These are phyloP conservation scores for Phrynocephalus guinanensis DNA, from an alignment of 2,797 vertebrate genomes.

Conservation along the genomic window DNA sequence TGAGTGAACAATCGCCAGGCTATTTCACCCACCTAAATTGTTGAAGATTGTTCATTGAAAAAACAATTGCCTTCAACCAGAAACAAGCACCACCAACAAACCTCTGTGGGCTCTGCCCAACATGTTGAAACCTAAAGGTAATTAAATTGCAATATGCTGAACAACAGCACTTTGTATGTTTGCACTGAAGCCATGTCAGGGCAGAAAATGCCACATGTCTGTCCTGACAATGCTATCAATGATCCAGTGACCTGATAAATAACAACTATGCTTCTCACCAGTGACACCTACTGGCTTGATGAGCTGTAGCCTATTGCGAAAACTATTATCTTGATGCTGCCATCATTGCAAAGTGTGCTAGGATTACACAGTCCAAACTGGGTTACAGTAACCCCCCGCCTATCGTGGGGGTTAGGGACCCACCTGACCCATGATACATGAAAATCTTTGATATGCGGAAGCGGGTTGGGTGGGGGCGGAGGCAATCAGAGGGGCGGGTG, in stretches of 20 bases:
- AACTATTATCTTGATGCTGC: background rate
- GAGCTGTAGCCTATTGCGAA: background rate
- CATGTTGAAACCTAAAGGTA: background rate
- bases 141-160: background rate
- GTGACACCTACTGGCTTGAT: constrained; percentile 14
- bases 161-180: background rate
- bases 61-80: too few species aligned
- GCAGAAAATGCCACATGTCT: background rate
- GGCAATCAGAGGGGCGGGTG: too few species aligned
- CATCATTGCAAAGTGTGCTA: background rate
- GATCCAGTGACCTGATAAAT: background rate
- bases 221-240: background rate
- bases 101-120: background rate
- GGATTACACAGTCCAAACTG: background rate
- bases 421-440: too few species aligned
- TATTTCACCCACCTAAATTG: background rate
- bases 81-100: background rate
- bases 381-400: background rate
- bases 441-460: too few species aligned
- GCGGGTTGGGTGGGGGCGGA: too few species aligned
- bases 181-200: constrained; percentile 5
- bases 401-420: too few species aligned
- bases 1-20: background rate
- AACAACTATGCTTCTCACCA: constrained; percentile 6
- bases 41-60: background rate